A percentile compares a stretch with the other conserved stretches of the same genome.
phyloP scores from a whole-genome alignment of 2,888 invertebrate genomes.

The Nephrotoma appendiculata region DNA sequence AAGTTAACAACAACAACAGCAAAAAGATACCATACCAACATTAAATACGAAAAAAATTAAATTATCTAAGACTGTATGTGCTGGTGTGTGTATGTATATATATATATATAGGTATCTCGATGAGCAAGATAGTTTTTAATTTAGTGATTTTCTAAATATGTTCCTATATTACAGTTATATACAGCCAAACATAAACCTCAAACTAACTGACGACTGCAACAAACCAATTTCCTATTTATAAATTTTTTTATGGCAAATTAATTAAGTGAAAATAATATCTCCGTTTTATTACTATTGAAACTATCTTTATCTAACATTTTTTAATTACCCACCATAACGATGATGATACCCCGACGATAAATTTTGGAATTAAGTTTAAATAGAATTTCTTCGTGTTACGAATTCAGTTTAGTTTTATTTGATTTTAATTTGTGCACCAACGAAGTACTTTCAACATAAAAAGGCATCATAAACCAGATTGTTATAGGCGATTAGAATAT shows the following conservation, averaged over 20 bases:
- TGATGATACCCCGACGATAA: too few species aligned
- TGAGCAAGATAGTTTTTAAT: too few species aligned
- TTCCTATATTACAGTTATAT: neutral
- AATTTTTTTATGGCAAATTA: neutral
- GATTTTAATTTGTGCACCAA: too few species aligned
- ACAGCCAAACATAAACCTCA: neutral
- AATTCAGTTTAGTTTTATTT: too few species aligned
- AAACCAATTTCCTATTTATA: neutral
- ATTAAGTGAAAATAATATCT: neutral
- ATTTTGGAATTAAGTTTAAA: too few species aligned
- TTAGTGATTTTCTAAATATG: neutral
- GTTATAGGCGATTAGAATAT: too few species aligned
- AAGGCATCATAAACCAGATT: too few species aligned
- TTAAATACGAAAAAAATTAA: neutral
- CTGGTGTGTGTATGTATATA: neutral
- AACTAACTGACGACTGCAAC: neutral
- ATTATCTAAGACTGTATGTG: neutral
- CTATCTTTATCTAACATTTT: neutral
- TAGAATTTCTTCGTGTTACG: too few species aligned
- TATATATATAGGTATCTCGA: neutral
- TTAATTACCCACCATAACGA: neutral
- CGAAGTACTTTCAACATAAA: too few species aligned
- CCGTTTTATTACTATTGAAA: neutral
- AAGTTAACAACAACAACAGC: neutral
- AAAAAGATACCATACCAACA: neutral